Percentiles rank a stretch among this genome's conserved stretches.
Evolutionary conservation across 2,113 vertebrate genomes (phyloP).

Genomic region (Calidris pygmaea): DNA sequence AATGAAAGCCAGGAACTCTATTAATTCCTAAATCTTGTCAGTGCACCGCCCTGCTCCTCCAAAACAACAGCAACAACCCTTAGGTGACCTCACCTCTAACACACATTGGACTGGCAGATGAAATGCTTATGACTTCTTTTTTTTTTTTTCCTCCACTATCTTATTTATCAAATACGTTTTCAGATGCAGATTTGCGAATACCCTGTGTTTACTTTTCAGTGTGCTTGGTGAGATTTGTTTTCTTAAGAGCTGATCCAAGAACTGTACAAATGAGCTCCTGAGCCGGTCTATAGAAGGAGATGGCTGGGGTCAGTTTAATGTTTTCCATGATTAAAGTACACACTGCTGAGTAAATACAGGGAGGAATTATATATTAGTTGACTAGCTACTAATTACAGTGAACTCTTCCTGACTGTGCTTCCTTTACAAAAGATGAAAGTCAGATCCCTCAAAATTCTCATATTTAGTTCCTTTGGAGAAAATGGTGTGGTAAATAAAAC

Average conservation of each 20-base stretch:
- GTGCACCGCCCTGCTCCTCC: not conserved
- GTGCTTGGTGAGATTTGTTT: constrained; percentile 24
- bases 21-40: not conserved
- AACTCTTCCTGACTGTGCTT: constrained; percentile 1
- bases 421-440: constrained; percentile 30
- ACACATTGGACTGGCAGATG: not conserved
- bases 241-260: constrained; percentile 30
- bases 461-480: constrained; percentile 24
- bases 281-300: not conserved
- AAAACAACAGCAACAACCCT: not conserved
- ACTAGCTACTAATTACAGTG: constrained; percentile 20
- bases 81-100: not conserved
- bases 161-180: not conserved
- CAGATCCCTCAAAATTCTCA: not conserved
- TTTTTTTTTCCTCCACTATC: not conserved
- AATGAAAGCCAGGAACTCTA: not conserved
- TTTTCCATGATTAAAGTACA: constrained; percentile 53
- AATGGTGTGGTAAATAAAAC: constrained; percentile 15
- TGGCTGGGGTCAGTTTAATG: constrained; percentile 28
- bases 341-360: constrained; percentile 17
- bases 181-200: not conserved
- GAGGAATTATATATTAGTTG: constrained; percentile 38
- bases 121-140: not conserved
- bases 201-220: not conserved
- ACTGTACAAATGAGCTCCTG: constrained; percentile 30